phyloP scores from a whole-genome alignment of 2,797 vertebrate genomes.

The Toxotes lorentzi region DNA sequence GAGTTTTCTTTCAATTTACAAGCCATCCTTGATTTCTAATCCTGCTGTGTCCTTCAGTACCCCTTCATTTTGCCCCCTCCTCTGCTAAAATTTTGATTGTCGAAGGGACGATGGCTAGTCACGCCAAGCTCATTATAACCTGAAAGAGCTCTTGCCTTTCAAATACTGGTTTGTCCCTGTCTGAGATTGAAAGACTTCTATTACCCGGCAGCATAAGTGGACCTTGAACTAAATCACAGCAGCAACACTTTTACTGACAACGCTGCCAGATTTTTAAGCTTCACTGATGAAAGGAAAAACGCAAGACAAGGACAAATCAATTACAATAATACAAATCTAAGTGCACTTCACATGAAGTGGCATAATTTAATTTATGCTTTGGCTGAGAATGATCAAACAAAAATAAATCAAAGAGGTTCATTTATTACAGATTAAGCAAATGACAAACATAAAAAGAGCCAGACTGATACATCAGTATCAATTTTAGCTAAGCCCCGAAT shows the following conservation, averaged over 20 bases:
- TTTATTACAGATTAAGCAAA: constrained; percentile 11
- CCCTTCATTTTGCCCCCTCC: constrained; percentile 6
- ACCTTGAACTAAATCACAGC: constrained; percentile 61
- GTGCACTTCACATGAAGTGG: constrained; percentile 29
- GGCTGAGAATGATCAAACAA: constrained; percentile 29
- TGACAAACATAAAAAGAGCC: constrained; percentile 2
- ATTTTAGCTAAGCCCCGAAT: neutral
- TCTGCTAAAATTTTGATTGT: constrained; percentile 28
- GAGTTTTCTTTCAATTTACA: constrained; percentile 16
- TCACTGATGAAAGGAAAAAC: constrained; percentile 48
- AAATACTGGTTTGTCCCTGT: constrained; percentile 58
- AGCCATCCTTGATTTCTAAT: constrained; percentile 38
- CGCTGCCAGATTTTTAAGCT: constrained; percentile 33
- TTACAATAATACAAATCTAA: constrained; percentile 28
- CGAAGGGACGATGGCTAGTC: constrained; percentile 33
- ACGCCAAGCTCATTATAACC: constrained; percentile 64
- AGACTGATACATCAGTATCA: constrained; percentile 3
- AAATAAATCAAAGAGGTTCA: constrained; percentile 23
- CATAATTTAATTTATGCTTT: constrained; percentile 17
- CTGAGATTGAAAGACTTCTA: constrained; percentile 59
- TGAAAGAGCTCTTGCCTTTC: constrained; percentile 59
- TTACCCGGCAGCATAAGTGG: constrained; percentile 45
- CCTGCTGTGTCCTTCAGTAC: constrained; percentile 16
- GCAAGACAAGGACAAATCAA: constrained; percentile 41
- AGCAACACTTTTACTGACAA: constrained; percentile 41